phyloP scores from a whole-genome alignment of 1,140 invertebrate species.

The Carposina sasakii region DNA sequence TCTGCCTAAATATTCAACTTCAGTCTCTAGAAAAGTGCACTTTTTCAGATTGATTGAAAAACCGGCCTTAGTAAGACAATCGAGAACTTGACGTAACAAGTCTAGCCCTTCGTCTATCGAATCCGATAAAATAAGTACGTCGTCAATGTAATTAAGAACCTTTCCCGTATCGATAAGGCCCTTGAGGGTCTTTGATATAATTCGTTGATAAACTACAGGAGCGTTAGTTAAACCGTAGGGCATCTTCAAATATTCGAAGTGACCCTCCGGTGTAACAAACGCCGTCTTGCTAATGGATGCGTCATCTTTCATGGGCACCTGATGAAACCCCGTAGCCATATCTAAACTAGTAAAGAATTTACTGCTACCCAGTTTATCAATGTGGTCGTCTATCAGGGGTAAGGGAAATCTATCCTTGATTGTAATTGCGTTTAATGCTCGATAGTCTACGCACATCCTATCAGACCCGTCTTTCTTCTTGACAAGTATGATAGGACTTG shows the following conservation, averaged over 20 bases:
- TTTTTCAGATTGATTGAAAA: slow-evolving; percentile 10
- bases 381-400: not conserved
- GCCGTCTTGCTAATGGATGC: slow-evolving; percentile 5
- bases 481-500: slow-evolving; percentile 20
- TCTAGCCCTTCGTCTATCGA: not conserved
- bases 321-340: slow-evolving; percentile 3
- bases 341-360: slow-evolving; percentile 9
- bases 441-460: slow-evolving; percentile 43
- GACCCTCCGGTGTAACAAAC: slow-evolving; percentile 5
- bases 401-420: slow-evolving; percentile 23
- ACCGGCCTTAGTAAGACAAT: not conserved
- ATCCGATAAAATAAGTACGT: slow-evolving; percentile 1
- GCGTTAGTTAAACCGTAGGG: not conserved
- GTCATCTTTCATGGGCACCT: slow-evolving; percentile 4
- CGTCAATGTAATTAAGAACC: slow-evolving; percentile 2
- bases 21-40: slow-evolving; percentile 5
- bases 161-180: slow-evolving; percentile 1
- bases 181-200: slow-evolving; percentile 4
- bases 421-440: slow-evolving; percentile 15
- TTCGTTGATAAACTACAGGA: not conserved
- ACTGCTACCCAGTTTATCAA: slow-evolving; percentile 7
- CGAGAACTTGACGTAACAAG: not conserved
- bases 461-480: slow-evolving; percentile 10
- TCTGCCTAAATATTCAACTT: slow-evolving; percentile 29
- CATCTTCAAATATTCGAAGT: slow-evolving; percentile 10